These are phyloP conservation scores for Clistopyga incitator DNA, from an alignment of 2,888 invertebrate species.

Conservation along the genomic window DNA sequence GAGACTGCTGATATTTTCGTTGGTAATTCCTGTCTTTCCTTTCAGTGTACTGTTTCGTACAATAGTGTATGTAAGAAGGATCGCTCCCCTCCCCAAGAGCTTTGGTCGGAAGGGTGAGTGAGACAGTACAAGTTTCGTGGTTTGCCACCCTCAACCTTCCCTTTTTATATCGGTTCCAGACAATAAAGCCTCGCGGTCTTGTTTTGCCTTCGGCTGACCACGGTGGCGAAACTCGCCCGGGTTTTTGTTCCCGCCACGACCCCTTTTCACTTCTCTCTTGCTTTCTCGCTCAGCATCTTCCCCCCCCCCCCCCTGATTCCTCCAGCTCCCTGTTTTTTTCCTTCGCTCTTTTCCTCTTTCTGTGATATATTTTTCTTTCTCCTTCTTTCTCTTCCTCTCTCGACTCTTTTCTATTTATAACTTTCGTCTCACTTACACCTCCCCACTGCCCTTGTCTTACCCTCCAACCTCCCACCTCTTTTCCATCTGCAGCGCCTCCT, in stretches of 20 bases:
- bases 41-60: constrained; percentile 6
- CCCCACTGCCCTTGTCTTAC: neutral
- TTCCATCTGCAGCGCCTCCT: neutral
- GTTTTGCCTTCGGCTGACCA: constrained; percentile 80
- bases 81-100: constrained; percentile 15
- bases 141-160: constrained; percentile 67
- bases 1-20: neutral
- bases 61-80: constrained; percentile 25
- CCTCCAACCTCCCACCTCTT: constrained; percentile 1
- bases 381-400: constrained; percentile 26
- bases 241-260: constrained; percentile 73
- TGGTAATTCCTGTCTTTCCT: neutral
- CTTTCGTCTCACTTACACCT: constrained; percentile 61
- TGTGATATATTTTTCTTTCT: constrained; percentile 50
- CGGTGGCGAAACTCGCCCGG: constrained; percentile 74
- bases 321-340: constrained; percentile 47
- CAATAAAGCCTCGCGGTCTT: constrained; percentile 80
- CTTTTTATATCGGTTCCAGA: constrained; percentile 81
- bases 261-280: constrained; percentile 62
- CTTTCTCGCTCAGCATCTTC: constrained; percentile 46
- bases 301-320: constrained; percentile 28
- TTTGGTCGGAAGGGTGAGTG: constrained; percentile 18
- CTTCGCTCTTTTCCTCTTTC: constrained; percentile 44
- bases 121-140: constrained; percentile 68
- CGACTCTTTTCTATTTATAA: constrained; percentile 62